Conservation (phyloP, 2,797 vertebrate species). For the Furcifer pardalis region DNA sequence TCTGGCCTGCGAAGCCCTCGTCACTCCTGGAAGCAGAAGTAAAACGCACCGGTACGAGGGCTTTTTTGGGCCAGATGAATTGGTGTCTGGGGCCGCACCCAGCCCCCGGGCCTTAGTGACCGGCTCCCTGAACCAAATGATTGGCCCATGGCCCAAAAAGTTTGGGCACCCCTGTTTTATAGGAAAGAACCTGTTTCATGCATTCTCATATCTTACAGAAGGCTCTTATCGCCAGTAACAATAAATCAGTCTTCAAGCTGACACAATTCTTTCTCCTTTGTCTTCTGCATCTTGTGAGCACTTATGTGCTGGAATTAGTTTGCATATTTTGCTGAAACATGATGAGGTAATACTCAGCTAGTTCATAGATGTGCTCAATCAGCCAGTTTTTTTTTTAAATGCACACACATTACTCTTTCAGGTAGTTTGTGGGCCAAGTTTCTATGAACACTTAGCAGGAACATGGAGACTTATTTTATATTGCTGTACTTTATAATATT, state of each 20-base stretch:
- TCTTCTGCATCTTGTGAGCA: constrained; percentile 35
- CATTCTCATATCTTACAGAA: background rate
- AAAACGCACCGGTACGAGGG: too few relatives aligned
- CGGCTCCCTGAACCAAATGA: too few relatives aligned
- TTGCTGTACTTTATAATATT: background rate
- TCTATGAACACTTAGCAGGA: constrained; percentile 19
- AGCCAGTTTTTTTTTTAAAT: background rate
- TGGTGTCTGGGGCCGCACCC: too few relatives aligned
- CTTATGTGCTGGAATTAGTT: constrained; percentile 36
- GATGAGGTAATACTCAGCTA: constrained; percentile 1
- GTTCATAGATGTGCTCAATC: constrained; percentile 17
- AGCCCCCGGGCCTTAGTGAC: too few relatives aligned
- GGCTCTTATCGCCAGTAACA: background rate
- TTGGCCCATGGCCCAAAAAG: too few relatives aligned
- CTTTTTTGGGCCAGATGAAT: too few relatives aligned
- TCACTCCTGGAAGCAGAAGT: too few relatives aligned
- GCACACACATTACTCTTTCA: fast-evolving
- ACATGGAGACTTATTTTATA: background rate
- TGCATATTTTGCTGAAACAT: constrained; percentile 38
- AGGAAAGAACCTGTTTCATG: background rate
- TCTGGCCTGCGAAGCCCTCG: too few relatives aligned
- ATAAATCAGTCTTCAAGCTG: background rate
- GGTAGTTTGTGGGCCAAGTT: constrained; percentile 4
- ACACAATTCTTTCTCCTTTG: background rate
- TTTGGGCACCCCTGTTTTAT: too few relatives aligned